Evolutionary conservation across 2,797 vertebrate genomes (phyloP).

Genomic region (Chromobotia macracanthus): DNA sequence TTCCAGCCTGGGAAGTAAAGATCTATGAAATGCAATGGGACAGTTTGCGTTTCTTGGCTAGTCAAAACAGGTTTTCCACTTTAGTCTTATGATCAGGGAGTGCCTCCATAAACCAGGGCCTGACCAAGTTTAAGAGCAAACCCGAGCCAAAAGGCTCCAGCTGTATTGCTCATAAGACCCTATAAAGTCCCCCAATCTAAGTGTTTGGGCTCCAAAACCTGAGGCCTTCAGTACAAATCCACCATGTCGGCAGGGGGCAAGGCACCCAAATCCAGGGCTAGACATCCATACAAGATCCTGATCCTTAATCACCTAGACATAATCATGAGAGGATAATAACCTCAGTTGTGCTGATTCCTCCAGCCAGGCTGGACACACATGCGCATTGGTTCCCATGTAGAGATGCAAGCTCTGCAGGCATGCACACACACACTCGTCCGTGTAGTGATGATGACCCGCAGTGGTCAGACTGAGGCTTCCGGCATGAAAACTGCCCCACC

Average conservation of each 20-base stretch:
- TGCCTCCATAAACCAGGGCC: not conserved
- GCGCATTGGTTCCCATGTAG: not conserved
- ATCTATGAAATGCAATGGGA: not conserved
- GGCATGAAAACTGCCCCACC: slow-evolving; percentile 1
- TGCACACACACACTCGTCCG: not conserved
- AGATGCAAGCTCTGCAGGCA: not conserved
- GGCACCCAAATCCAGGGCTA: slow-evolving; percentile 1
- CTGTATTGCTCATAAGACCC: slow-evolving; percentile 1
- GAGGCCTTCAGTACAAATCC: not conserved
- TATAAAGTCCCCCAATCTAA: not conserved
- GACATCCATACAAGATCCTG: not conserved
- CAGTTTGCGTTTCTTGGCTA: not conserved
- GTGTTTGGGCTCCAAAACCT: slow-evolving; percentile 5
- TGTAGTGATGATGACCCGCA: not conserved
- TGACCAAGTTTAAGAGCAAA: slow-evolving; percentile 4
- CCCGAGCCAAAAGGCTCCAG: not conserved
- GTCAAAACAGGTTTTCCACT: not conserved
- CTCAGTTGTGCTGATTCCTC: not conserved
- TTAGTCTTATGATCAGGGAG: slow-evolving; percentile 8
- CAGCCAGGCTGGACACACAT: not conserved
- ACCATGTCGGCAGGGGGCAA: not conserved
- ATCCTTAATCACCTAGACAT: slow-evolving; percentile 6
- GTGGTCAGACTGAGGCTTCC: not conserved
- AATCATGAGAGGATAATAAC: not conserved
- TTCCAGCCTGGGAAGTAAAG: not conserved